These are phyloP conservation scores for Camelus bactrianus DNA, from an alignment of 2,113 vertebrate genomes.

Conservation along the genomic window DNA sequence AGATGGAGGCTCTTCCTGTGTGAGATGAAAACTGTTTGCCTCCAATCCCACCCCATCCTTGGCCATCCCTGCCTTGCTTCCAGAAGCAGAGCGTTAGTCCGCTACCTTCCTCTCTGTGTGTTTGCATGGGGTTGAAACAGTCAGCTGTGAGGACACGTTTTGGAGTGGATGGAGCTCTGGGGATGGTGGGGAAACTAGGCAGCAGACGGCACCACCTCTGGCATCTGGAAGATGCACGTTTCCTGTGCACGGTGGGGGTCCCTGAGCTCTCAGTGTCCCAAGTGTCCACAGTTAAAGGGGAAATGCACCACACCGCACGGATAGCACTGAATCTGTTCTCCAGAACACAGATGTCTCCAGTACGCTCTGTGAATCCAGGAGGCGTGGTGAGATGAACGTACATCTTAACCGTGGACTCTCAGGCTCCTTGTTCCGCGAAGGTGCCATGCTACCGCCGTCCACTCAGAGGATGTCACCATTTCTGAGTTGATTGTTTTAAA, in stretches of 20 bases:
- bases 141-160: background rate
- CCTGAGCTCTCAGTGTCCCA: background rate
- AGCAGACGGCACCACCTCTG: background rate
- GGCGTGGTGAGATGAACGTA: background rate
- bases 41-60: background rate
- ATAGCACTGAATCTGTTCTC: background rate
- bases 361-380: background rate
- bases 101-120: background rate
- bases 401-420: background rate
- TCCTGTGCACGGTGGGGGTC: background rate
- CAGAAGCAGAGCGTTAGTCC: background rate
- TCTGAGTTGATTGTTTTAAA: background rate
- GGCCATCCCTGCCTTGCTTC: background rate
- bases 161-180: background rate
- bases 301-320: rapidly evolving
- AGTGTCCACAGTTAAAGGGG: background rate
- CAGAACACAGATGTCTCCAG: background rate
- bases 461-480: background rate
- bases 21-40: background rate
- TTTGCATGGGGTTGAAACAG: background rate
- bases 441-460: background rate
- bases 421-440: background rate
- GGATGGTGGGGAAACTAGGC: background rate
- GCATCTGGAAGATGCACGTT: background rate
- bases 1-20: background rate